phyloP scores from a whole-genome alignment of 2,888 invertebrate species.

The Apamea sordens region DNA sequence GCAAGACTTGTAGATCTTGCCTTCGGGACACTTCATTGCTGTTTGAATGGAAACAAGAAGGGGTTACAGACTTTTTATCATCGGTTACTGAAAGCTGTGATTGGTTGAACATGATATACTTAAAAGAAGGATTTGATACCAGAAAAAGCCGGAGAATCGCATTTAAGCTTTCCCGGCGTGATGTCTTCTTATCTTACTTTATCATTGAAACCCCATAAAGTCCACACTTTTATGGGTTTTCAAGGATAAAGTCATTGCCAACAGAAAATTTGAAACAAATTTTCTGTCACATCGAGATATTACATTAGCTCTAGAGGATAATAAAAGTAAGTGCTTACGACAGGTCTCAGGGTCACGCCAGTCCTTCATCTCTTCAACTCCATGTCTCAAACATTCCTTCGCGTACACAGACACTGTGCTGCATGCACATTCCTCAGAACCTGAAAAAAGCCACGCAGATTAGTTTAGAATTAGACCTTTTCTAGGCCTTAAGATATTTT shows the following conservation, averaged over 20 bases:
- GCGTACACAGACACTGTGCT: constrained; percentile 94
- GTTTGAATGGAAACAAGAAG: constrained; percentile 31
- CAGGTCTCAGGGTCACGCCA: constrained; percentile 96
- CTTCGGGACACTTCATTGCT: constrained; percentile 95
- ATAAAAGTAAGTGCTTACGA: constrained; percentile 91
- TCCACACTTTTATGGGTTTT: too few species aligned
- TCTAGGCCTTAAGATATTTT: neutral
- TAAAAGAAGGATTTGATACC: too few species aligned
- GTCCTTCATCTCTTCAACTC: constrained; percentile 90
- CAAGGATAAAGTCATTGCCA: too few species aligned
- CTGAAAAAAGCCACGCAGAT: constrained; percentile 64
- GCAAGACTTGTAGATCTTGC: constrained; percentile 94
- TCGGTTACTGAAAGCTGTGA: too few species aligned
- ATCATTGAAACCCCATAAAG: too few species aligned
- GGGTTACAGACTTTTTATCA: neutral
- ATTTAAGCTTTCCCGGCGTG: too few species aligned
- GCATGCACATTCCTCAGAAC: constrained; percentile 93
- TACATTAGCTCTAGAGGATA: too few species aligned
- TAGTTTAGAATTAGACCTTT: neutral
- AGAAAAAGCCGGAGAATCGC: too few species aligned
- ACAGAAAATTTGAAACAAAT: too few species aligned
- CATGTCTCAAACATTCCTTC: constrained; percentile 93
- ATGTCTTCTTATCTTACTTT: too few species aligned
- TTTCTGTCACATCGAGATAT: too few species aligned
- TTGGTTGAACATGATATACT: too few species aligned